Evolutionary conservation across 1,140 invertebrate species (phyloP), one percentile per base, ranked within the genome.

Genomic region (Thaumatotibia leucotreta): DNA sequence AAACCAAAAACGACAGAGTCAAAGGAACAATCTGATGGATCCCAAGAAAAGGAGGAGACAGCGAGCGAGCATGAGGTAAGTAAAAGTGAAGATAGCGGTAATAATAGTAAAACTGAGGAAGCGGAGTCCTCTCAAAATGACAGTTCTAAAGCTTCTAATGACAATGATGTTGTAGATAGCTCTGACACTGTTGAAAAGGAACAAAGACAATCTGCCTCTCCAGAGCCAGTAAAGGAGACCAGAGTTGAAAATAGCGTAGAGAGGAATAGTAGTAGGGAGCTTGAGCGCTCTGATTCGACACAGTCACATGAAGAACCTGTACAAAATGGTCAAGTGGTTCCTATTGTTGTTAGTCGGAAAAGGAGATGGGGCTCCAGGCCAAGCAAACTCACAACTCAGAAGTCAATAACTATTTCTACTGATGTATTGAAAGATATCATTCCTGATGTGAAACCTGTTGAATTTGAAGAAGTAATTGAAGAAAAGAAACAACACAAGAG

Each of bases 401-500:
- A 91, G 29, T 91, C 92, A 49, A 80, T 93, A 45, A 92, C 91
- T 23, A 93, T 93, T 65, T 93, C 93, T 11, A 93, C 92, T 14
- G 93, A 93, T 84, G 87, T 93, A 24, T 76, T 93, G 0, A 93
- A 93, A 77, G 92, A 93, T 73, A 91, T 93, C 24, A 93, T 93
- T 71, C 89, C 92, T 5, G 92, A 93, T 84, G 92, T 93, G 2
- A 91, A 92, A 65, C 89, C 89, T 20, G 83, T 82, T 11, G 89
- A 89, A 66, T 89, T 90, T 80, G 90, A 91, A 63, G 91, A 92
- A 84, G 83, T 92, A 66, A 82, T 92, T 82, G 82, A 93, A 85
- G 77, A 92, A 69, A 92, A 84, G 54, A 86, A 84, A 72, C 82
- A 50, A 61, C 66, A 81, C 35, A 89, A 86, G 66, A 74, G 81